These are phyloP conservation scores for Oxytorus armatus DNA, from an alignment of 2,888 invertebrate genomes.

Conservation along the genomic window DNA sequence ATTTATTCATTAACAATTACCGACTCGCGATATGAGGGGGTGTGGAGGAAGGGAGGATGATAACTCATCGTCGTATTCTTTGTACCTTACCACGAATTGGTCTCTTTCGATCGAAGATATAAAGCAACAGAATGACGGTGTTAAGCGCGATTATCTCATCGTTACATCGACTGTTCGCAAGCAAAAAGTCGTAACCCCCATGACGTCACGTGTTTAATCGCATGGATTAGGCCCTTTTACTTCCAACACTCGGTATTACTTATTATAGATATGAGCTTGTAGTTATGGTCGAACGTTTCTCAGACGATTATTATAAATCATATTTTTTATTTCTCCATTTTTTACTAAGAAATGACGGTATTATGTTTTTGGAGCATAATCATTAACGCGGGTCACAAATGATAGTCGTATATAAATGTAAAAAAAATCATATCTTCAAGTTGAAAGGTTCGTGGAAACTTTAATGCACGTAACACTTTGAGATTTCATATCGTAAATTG, in stretches of 20 bases:
- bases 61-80: conserved; percentile 65
- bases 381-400: too few species aligned
- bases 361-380: background rate
- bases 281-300: background rate
- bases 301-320: conserved; percentile 1
- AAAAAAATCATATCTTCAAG: too few species aligned
- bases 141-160: conserved; percentile 46
- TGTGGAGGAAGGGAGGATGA: too few species aligned
- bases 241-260: background rate
- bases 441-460: too few species aligned
- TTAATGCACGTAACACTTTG: too few species aligned
- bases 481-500: background rate
- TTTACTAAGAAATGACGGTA: background rate
- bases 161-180: conserved; percentile 1
- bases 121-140: conserved; percentile 36
- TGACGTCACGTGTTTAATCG: background rate
- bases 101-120: conserved; percentile 44
- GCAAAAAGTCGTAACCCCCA: background rate
- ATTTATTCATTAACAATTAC: conserved; percentile 84
- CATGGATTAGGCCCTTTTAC: conserved; percentile 42
- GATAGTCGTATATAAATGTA: too few species aligned
- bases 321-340: background rate
- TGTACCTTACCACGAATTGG: conserved; percentile 50
- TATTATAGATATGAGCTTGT: background rate
- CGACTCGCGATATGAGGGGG: conserved; percentile 70